Evolutionary conservation across 2,113 vertebrate genomes (phyloP), one percentile per base, ranked within the genome.

Genomic region (Channa argus): DNA sequence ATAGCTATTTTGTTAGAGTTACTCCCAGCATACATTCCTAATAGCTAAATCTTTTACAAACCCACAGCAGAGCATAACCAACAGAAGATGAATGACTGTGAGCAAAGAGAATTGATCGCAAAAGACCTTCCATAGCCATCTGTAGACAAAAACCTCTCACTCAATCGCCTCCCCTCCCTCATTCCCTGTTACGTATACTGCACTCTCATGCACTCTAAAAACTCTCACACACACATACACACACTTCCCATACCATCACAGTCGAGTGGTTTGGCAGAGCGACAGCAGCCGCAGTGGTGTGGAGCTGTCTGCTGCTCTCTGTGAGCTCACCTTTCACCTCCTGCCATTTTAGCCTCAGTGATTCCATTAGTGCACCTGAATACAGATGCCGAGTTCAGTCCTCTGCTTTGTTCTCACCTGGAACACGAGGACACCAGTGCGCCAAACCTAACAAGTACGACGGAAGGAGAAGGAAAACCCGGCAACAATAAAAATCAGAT

Each of bases 331-430:
- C 92, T 93, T 89, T 91, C 88, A 93, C 89, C 90, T 84, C 80
- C 87, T 89, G 88, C 90, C 92, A 93, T 93, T 92, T 92, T 89
- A 92, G 91, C 88, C 90, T 91, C 88, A 91, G 89, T 93, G 90
- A 91, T 89, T 93, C 86, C 88, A 91, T 93, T 90, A 90, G 85
- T 84, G 83, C 89, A 89, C 81, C 88, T 88, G 88, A 88, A 91
- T 89, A 89, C 87, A 91, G 86, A 92, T 86, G 80, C 83, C 51
- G 51, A 77, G 61, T 67, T 78, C 53, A 63, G 64, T 65, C 63
- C 63, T 41, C 55, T 63, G 39, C 80, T 86, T 80, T 83, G 70
- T 81, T 74, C 85, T 76, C 71, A 82, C 63, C 74, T 73, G 62
- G 63, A 65, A 71, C 63, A 71, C 12, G 55, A 67, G 60, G 78